Conservation (phyloP, 2,888 invertebrate species). For the Artemia sp. region DNA sequence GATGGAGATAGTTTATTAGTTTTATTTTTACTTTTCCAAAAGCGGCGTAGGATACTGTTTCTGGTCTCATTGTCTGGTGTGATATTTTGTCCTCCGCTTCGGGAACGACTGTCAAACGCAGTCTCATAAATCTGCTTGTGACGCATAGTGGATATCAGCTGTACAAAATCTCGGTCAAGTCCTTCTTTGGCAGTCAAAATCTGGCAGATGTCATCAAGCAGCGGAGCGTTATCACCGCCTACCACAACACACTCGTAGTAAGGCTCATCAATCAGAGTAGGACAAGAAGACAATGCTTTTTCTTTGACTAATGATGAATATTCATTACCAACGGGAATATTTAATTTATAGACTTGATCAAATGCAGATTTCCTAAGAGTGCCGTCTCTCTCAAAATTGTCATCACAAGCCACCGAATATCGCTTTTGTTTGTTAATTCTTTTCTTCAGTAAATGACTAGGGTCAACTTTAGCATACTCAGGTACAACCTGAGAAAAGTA, state of each 20-base stretch:
- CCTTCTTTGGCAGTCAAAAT: neutral
- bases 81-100: neutral
- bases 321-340: slow-evolving; percentile 14
- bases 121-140: slow-evolving; percentile 64
- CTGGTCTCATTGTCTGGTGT: neutral
- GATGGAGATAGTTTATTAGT: neutral
- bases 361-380: slow-evolving; percentile 6
- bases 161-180: neutral
- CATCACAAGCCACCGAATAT: slow-evolving; percentile 9
- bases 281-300: slow-evolving; percentile 12
- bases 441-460: slow-evolving; percentile 4
- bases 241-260: slow-evolving; percentile 12
- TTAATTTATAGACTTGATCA: neutral
- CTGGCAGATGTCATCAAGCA: slow-evolving; percentile 13
- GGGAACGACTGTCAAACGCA: slow-evolving; percentile 52
- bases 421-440: neutral
- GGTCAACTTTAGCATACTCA: neutral
- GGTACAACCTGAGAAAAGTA: neutral
- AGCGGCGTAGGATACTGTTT: neutral
- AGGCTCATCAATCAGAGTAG: slow-evolving; percentile 5
- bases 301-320: slow-evolving; percentile 6
- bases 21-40: slow-evolving; percentile 7
- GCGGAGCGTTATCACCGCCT: slow-evolving; percentile 5
- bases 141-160: slow-evolving; percentile 29
- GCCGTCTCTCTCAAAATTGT: slow-evolving; percentile 1